A percentile compares a stretch with the other conserved stretches of the same genome.
Conservation (phyloP, 2,797 vertebrate species). For the Delichon dasypus region DNA sequence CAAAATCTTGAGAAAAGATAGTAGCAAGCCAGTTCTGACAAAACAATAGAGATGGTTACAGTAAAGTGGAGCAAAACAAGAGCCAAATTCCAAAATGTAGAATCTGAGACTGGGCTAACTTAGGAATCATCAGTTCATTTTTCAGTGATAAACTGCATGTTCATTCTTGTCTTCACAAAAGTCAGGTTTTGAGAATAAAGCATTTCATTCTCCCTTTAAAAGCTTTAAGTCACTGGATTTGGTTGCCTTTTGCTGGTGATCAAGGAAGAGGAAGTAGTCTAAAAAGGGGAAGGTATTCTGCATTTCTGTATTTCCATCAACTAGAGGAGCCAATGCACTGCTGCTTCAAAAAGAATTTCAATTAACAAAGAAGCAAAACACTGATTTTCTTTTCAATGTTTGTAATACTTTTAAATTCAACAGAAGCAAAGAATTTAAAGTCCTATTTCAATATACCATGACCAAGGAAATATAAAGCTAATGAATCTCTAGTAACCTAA, state of each 20-base stretch:
- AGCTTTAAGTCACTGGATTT: not conserved
- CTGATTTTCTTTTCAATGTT: not conserved
- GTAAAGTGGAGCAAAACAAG: not conserved
- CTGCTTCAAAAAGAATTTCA: not conserved
- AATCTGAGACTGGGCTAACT: not conserved
- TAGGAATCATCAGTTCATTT: not conserved
- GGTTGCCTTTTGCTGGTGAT: not conserved
- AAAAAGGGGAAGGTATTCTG: not conserved
- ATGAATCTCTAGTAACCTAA: not conserved
- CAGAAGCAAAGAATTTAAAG: not conserved
- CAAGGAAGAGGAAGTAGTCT: not conserved
- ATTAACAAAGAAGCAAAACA: not conserved
- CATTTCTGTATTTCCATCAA: not conserved
- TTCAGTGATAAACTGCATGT: not conserved
- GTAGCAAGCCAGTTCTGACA: not conserved
- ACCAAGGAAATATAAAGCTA: not conserved
- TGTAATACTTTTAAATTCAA: not conserved
- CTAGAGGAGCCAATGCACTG: not conserved
- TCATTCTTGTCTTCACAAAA: not conserved
- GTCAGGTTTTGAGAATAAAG: not conserved
- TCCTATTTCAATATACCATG: not conserved
- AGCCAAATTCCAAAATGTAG: not conserved
- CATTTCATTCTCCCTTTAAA: not conserved
- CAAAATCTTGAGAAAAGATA: not conserved
- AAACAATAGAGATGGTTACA: not conserved